Conservation (phyloP, 1,140 invertebrate species). For the Pomacea maculata region DNA sequence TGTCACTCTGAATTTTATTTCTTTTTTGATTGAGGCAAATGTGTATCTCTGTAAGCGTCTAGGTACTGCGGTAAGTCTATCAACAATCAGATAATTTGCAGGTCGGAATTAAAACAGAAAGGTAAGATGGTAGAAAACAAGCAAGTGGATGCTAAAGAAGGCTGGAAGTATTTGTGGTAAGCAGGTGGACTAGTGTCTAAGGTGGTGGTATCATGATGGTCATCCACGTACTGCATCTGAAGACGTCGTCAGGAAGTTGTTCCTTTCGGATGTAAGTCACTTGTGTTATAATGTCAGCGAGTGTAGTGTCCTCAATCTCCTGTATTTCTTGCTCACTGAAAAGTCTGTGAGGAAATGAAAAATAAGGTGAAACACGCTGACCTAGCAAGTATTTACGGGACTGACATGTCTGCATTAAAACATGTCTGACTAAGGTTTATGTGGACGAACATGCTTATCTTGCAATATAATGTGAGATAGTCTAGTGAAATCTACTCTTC, state of each 20-base stretch:
- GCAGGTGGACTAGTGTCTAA: neutral
- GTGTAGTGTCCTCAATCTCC: conserved; percentile 37
- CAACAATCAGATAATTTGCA: neutral
- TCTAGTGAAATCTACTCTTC: too few relatives aligned
- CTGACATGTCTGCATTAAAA: too few relatives aligned
- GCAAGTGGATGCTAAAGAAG: neutral
- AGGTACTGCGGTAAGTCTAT: neutral
- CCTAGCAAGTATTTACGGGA: neutral
- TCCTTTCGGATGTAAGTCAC: conserved; percentile 31
- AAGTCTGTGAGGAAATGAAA: conserved; percentile 29
- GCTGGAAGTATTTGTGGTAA: neutral
- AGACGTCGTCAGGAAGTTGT: conserved; percentile 31
- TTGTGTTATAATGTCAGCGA: conserved; percentile 40
- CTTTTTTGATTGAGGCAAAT: too few relatives aligned
- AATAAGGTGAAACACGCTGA: neutral
- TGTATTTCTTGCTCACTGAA: conserved; percentile 45
- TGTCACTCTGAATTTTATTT: neutral
- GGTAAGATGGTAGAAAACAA: too few relatives aligned
- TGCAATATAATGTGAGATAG: too few relatives aligned
- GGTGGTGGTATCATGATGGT: neutral
- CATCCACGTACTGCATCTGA: conserved; percentile 49
- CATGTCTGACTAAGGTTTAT: too few relatives aligned
- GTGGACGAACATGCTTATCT: too few relatives aligned
- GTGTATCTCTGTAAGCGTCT: too few relatives aligned
- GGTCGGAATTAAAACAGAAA: neutral